A percentile compares a stretch with the other conserved stretches of the same genome.
phyloP scores from a whole-genome alignment of 2,888 invertebrate genomes.

The Orchesellides sinensis region DNA sequence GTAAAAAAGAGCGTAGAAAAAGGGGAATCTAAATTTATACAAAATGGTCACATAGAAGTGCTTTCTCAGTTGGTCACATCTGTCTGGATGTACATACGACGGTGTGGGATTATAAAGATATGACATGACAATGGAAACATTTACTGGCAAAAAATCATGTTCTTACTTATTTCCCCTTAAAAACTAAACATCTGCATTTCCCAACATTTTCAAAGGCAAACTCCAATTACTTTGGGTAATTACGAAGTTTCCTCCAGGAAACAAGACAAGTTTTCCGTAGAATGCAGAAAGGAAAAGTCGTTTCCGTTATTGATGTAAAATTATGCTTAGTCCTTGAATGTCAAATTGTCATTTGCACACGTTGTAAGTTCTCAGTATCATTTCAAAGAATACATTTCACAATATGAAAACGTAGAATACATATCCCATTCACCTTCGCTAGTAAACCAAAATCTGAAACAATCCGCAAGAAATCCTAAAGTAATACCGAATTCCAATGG shows the following conservation, averaged over 20 bases:
- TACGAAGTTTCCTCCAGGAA: constrained; percentile 19
- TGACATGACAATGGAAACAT: neutral
- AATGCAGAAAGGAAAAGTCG: constrained; percentile 15
- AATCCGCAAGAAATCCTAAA: too few relatives aligned
- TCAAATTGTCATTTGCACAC: neutral
- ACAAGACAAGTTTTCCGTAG: neutral
- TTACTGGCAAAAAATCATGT: constrained; percentile 9
- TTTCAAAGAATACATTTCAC: too few relatives aligned
- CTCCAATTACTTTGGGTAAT: constrained; percentile 47
- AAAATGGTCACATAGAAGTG: constrained; percentile 14
- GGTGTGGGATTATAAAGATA: neutral
- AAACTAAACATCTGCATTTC: constrained; percentile 24
- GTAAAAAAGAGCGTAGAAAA: too few relatives aligned
- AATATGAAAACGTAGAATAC: too few relatives aligned
- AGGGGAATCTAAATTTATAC: neutral
- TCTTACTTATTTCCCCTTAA: neutral
- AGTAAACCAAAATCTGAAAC: too few relatives aligned
- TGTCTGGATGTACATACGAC: constrained; percentile 10
- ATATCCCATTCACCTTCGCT: too few relatives aligned
- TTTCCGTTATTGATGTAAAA: constrained; percentile 19
- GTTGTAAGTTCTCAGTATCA: too few relatives aligned
- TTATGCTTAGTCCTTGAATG: too few relatives aligned
- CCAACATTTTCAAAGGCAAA: constrained; percentile 16
- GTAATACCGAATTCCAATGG: too few relatives aligned
- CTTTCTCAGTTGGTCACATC: constrained; percentile 38